phyloP scores from a whole-genome alignment of 2,888 invertebrate genomes.

The Tanaodytes sp. region DNA sequence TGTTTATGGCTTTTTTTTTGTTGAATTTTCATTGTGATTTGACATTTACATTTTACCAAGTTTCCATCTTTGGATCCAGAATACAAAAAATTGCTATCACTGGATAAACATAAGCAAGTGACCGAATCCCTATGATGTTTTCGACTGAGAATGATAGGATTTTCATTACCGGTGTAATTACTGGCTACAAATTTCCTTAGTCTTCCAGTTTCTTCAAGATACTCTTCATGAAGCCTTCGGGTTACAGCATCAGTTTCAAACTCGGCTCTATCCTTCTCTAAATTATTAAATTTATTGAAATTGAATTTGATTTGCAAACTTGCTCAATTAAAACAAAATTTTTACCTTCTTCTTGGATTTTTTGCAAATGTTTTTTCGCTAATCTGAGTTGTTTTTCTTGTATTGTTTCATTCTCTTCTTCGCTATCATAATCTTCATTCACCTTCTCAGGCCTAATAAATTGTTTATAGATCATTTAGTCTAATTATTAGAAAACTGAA shows the following conservation, averaged over 20 bases:
- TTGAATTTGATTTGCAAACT: background rate
- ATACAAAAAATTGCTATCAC: conserved; percentile 82
- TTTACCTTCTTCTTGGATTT: conserved; percentile 85
- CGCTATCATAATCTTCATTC: conserved; percentile 70
- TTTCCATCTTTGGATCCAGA: conserved; percentile 91
- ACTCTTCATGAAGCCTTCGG: conserved; percentile 87
- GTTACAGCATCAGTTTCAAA: conserved; percentile 80
- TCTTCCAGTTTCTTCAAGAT: conserved; percentile 88
- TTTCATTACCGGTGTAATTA: conserved; percentile 73
- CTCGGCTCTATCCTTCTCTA: conserved; percentile 80
- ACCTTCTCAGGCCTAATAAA: conserved; percentile 29
- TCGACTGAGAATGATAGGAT: conserved; percentile 76
- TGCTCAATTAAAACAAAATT: background rate
- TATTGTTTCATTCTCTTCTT: conserved; percentile 84
- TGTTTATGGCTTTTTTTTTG: too few species aligned
- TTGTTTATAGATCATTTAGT: too few species aligned
- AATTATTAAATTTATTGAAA: conserved; percentile 25
- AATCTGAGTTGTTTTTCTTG: conserved; percentile 92
- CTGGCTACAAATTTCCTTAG: conserved; percentile 84
- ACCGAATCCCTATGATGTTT: conserved; percentile 85
- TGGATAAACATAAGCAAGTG: conserved; percentile 86
- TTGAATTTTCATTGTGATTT: too few species aligned
- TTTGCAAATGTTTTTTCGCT: conserved; percentile 90
- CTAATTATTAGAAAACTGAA: too few species aligned
- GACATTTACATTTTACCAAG: conserved; percentile 82